A percentile compares a stretch with the other conserved stretches of the same genome.
Evolutionary conservation across 2,113 vertebrate species (phyloP).

Genomic region (Paramisgurnus dabryanus): DNA sequence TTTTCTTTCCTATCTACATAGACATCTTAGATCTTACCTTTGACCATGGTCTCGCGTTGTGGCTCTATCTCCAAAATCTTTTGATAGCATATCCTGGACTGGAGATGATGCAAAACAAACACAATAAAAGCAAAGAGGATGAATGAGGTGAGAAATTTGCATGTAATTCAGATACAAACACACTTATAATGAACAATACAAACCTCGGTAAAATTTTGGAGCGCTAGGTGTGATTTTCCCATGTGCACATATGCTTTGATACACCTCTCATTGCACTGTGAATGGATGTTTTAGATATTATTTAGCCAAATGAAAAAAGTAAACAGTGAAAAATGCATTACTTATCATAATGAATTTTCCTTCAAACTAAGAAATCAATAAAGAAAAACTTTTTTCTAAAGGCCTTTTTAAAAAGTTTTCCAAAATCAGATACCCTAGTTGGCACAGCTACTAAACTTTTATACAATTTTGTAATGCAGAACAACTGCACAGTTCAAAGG

Average conservation of each 20-base stretch:
- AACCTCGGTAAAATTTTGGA: conserved; percentile 80
- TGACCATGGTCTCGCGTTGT: conserved; percentile 61
- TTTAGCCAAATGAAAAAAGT: background rate
- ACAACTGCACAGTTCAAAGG: conserved; percentile 19
- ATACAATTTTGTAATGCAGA: conserved; percentile 27
- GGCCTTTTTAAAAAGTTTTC: background rate
- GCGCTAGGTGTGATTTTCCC: conserved; percentile 83
- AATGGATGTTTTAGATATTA: background rate
- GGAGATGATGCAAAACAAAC: conserved; percentile 34
- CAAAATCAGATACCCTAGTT: background rate
- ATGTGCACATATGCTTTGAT: conserved; percentile 87
- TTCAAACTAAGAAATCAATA: background rate
- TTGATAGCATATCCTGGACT: conserved; percentile 74
- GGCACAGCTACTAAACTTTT: background rate
- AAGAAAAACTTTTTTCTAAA: background rate
- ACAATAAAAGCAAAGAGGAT: background rate
- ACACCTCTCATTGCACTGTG: conserved; percentile 85
- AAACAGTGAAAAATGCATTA: background rate
- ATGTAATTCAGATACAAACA: conserved; percentile 13
- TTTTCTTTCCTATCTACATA: background rate
- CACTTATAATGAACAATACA: conserved; percentile 56
- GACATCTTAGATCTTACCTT: conserved; percentile 65
- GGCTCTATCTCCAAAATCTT: conserved; percentile 71
- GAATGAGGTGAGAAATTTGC: conserved; percentile 6
- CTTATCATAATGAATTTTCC: background rate